Conservation (phyloP, 2,797 vertebrate species). For the Cynopterus sphinx region DNA sequence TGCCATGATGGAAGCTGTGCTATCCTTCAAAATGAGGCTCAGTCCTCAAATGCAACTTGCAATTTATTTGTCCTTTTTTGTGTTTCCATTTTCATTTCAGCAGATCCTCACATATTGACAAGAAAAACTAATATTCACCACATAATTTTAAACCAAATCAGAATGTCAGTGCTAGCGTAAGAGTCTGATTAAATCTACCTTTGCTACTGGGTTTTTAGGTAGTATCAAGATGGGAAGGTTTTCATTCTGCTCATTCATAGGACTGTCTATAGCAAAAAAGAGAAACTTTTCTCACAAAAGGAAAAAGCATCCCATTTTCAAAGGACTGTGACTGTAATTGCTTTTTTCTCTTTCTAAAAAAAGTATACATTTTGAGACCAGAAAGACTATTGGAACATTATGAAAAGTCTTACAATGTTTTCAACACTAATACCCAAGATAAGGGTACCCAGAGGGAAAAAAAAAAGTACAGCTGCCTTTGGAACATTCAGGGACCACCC, state of each 20-base stretch:
- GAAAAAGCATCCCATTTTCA: not conserved
- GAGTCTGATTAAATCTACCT: not conserved
- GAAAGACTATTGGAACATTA: not conserved
- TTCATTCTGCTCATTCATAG: not conserved
- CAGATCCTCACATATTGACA: not conserved
- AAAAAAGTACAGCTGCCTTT: constrained; percentile 28
- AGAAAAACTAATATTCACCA: constrained; percentile 65
- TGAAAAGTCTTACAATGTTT: constrained; percentile 45
- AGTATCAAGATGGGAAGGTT: not conserved
- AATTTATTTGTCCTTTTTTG: not conserved
- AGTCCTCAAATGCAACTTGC: not conserved
- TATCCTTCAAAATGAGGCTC: not conserved
- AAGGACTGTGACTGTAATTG: not conserved
- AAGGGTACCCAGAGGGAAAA: not conserved
- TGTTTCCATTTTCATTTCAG: constrained; percentile 68
- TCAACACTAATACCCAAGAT: constrained; percentile 48
- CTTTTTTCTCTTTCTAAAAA: not conserved
- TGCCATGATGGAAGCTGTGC: not conserved
- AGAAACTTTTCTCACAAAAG: not conserved
- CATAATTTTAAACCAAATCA: constrained; percentile 68
- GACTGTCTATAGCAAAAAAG: not conserved
- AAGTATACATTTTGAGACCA: not conserved
- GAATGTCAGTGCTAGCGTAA: constrained; percentile 31
- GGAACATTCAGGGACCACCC: constrained; percentile 50
- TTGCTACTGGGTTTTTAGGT: not conserved